Evolutionary conservation across 1,140 invertebrate species (phyloP), one percentile per base, ranked within the genome.

Genomic region (Pollicipes pollicipes): DNA sequence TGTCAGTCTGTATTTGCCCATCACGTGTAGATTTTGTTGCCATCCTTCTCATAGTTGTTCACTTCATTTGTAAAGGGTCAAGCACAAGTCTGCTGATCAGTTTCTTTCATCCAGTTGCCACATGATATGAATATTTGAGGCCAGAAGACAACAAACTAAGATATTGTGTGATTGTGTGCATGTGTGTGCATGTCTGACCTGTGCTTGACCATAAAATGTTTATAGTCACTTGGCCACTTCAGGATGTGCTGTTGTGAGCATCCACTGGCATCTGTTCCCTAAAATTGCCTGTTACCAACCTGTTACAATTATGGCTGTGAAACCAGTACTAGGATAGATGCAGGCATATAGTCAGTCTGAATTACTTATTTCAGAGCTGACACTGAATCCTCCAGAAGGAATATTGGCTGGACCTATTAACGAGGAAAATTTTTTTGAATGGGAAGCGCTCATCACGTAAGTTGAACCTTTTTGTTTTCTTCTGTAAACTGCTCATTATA

Each of bases 351-450:
- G 27, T 63, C 17, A 37, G 35, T 28, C 27, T 58, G n/a, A 30
- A 58, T 3, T 71, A 68, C 30, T 69, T 63, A 70, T 85, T 86
- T 70, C 80, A 95, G 92, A 99, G 80, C 82, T 99, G 75, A 97
- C 93, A 63, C 79, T 96, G 74, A 98, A 99, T 84, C 95, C 97
- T 72, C 96, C 97, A 45, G 97, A 99, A 84, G 97, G 97, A 64
- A 97, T 97, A 69, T 88, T 96, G 71, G 95, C 94, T 75, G 97
- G 97, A 0, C 97, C 97, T 70, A 87, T 96, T 68, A 94, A 93
- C 79, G 97, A 99, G 83, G 95, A 99, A 78, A 99, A 99, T 79
- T 99, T 99, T 79, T 99, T 99, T 81, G 96, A 99, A 86, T 99
- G 97, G 97, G 97, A 99, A 83, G 96, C 96, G 45, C 81, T 98